Evolutionary conservation across 2,888 invertebrate species (phyloP), one percentile per base, ranked within the genome.

Genomic region (Hecatera dysodea): DNA sequence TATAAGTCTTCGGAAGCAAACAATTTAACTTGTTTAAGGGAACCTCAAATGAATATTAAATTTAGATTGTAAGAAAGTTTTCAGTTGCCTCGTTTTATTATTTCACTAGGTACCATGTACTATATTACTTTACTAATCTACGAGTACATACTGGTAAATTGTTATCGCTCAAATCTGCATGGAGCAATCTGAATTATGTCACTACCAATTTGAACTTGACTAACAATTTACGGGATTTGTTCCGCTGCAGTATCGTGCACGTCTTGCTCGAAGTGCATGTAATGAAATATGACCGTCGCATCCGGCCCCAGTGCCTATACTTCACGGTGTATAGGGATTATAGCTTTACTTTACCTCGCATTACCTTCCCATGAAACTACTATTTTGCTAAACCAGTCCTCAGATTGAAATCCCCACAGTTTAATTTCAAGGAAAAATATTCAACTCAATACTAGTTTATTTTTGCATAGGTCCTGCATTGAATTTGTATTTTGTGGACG

Each of bases 311-410:
- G 63, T 66, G 61, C 81, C 75, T 75, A 79, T 67, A 72, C 73
- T 75, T 81, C 60, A 66, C 83, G 66, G 86, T 89, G 90, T 87
- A 87, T 81, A 80, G 80, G 85, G 87, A 85, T 81, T 77, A 67
- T 85, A 72, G 55, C 85, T 69, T 71, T 44, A 67, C 85, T 69
- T 71, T 44, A 67, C 80, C 39, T 64, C 39, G 15, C 67, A 73
- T 75, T 79, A 77, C 56, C 53, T 72, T 83, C 70, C 68, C 81
- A 77, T 66, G 66, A 61, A 80, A 79, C 55, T 62, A 65, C 70
- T 67, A 70, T 72, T 82, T 74, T 44, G 33, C 52, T 55, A 71
- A 86, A 85, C 82, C 79, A 67, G 83, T 82, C 66, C 48, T 56
- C 44, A 74, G 66, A 76, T 78, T 60, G 55, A 68, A 67, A 72